These are phyloP conservation scores for Sitta carolinensis DNA, from an alignment of 2,797 vertebrate species.

Conservation along the genomic window DNA sequence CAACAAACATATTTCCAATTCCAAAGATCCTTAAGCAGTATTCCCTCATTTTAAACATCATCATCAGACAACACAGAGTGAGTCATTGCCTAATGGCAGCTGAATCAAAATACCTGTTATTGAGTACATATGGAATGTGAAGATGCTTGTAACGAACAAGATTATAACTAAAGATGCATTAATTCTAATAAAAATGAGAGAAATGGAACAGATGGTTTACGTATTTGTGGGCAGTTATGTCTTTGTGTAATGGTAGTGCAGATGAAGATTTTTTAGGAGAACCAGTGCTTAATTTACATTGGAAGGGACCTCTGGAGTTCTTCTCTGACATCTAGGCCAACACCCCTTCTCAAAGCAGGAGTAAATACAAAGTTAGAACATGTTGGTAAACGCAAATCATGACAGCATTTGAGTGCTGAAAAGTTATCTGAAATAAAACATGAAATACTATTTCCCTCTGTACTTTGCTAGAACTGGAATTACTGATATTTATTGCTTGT, in stretches of 20 bases:
- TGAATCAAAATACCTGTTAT: background rate
- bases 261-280: background rate
- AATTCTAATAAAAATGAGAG: conserved; percentile 47
- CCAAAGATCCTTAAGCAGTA: conserved; percentile 15
- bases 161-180: conserved; percentile 34
- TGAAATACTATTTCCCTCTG: background rate
- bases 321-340: background rate
- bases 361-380: background rate
- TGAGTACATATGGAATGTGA: conserved; percentile 5
- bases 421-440: background rate
- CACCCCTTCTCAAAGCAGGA: background rate
- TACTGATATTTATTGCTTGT: background rate
- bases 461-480: background rate
- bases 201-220: conserved; percentile 34
- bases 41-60: background rate
- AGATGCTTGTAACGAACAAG: conserved; percentile 25
- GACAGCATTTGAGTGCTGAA: background rate
- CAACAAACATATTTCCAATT: conserved; percentile 26
- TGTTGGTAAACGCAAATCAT: background rate
- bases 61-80: background rate
- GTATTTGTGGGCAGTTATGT: conserved; percentile 6
- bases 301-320: background rate
- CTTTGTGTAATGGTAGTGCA: conserved; percentile 15
- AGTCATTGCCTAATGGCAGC: conserved; percentile 9
- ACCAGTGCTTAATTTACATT: background rate